Base-by-base conservation (phyloP, 2,113 vertebrate genomes). In the Gnathonemus echidnorhynchus region DNA sequence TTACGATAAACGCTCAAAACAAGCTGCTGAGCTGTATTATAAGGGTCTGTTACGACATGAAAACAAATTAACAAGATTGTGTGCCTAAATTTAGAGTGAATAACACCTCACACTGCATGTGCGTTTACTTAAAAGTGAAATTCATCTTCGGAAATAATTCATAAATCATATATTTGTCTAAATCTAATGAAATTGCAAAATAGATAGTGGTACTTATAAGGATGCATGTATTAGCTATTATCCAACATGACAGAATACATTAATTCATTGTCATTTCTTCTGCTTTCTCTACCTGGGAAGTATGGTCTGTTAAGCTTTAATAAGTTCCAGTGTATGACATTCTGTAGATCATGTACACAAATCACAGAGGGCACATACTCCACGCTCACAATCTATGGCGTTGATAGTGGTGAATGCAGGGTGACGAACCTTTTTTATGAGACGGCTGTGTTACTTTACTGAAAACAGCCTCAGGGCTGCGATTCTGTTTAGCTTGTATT, bases 401-500 rank as follows among this genome's bases (percentile, higher is more conserved):
- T 35, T 8, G 70, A 91, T 91, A 80, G 35, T 66, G 88, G 27
- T 42, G 88, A 88, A 77, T 89, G 31, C 17, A 46, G 56, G 89
- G 86, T 21, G 45, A 53, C 3, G 35, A 45, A 31, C 56, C 88
- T 86, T 91, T 91, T 90, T 48, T 46, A 89, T 89, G 88, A 93
- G 92, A 90, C 89, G 91, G 91, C 90, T 77, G 93, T 90, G 86
- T 92, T 91, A 93, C 93, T 94, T 93, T 94, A 92, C 92, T 91
- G 92, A 84, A 92, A 90, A 92, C 74, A 88, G 91, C 95, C 91
- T 90, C 19, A 24, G 93, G 95, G 92, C 90, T 88, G 86, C 91
- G 92, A 93, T 95, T 94, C 93, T 92, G 95, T 95, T 95, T 93
- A 90, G 86, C 88, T 91, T 92, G 93, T 95, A 93, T 95, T 93